These are phyloP conservation scores for Andinoacara biseriatus DNA, from an alignment of 2,113 vertebrate genomes.

Conservation along the genomic window DNA sequence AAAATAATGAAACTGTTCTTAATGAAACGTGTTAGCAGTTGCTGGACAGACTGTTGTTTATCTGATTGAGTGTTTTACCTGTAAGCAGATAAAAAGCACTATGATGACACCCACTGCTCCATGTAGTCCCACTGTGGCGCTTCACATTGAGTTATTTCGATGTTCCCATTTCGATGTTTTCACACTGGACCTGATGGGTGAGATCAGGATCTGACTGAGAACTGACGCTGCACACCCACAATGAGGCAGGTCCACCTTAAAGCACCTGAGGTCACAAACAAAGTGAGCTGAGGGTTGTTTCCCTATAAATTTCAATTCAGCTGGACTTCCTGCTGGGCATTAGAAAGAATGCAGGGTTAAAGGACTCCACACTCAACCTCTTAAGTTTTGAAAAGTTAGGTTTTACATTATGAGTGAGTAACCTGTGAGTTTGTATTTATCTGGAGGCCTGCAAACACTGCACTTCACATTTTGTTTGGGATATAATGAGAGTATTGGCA, in stretches of 20 bases:
- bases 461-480: not conserved
- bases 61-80: not conserved
- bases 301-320: not conserved
- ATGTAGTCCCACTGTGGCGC: fast-evolving
- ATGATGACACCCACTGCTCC: fast-evolving
- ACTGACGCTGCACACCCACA: not conserved
- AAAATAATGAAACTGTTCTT: not conserved
- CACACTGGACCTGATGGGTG: not conserved
- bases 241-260: not conserved
- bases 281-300: not conserved
- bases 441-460: not conserved
- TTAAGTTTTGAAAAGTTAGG: no score
- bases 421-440: not conserved
- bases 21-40: not conserved
- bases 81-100: not conserved
- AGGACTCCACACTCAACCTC: no score
- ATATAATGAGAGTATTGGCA: not conserved
- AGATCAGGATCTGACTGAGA: not conserved
- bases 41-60: no score
- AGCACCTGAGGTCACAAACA: not conserved
- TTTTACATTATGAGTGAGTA: no score
- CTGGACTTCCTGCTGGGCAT: not conserved
- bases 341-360: no score
- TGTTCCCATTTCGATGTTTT: no score
- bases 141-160: no score